Base-by-base conservation (phyloP, 2,797 vertebrate species). In the Sebastes diploproa region DNA sequence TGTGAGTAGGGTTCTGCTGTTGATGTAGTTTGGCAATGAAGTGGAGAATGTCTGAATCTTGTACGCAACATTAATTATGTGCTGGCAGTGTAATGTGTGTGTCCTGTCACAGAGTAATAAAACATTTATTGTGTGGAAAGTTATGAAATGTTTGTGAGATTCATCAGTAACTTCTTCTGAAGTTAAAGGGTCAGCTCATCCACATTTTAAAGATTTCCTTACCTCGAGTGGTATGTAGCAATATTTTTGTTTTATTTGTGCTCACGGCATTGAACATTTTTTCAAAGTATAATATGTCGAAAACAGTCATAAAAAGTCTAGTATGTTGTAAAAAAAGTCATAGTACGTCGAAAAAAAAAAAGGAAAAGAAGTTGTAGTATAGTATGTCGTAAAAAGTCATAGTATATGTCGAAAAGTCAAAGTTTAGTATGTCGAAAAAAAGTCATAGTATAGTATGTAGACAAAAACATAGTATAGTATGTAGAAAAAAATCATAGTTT, bases 41-140 rank as follows among this genome's bases (percentile, higher is more conserved):
- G 85, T 84, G 92, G 79, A 88, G 77, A 70, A 85, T 72, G 91
- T 91, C 86, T 90, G 74, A 63, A 63, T 16, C 56, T 25, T 55
- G 88, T 84, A 92, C 2, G 94, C 95, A 95, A 82, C 92, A 71
- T 82, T 68, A 59, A 25, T 58, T 23, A 23, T 22, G 72, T 85
- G 70, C 58, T 20, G 59, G 25, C 59, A 22, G 80, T 12, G 75
- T 80, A 63, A 62, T 29, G 70, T 80, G 78, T 25, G 62, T 32
- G 82, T 91, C 65, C 69, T 86, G 77, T 87, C 79, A 72, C 82
- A 30, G 75, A 84, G 80, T 85, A 89, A 90, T 92, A 93, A 93
- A 94, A 29, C 75, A 73, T 86, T 77, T 90, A 81, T 72, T 81
- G 88, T 89, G 92, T 89, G 80, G 18, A 84, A 75, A 79, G 11